Percentiles rank a stretch among this genome's conserved stretches.
These are phyloP conservation scores for Rhopalosiphum maidis DNA, from an alignment of 1,140 invertebrate genomes.

Conservation along the genomic window DNA sequence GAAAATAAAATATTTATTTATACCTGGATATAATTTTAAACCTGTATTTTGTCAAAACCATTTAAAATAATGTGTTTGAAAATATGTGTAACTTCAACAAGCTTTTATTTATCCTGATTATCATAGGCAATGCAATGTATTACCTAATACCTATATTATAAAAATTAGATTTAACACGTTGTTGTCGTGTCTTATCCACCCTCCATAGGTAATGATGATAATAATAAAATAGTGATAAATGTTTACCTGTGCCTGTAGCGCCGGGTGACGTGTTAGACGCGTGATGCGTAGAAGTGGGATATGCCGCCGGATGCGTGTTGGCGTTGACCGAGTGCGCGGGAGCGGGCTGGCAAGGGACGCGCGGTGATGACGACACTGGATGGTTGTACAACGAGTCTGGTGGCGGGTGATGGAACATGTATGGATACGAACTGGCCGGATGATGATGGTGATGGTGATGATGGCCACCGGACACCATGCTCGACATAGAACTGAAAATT, in stretches of 20 bases:
- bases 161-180: background rate
- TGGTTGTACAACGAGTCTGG: constrained; percentile 49
- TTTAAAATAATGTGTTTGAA: too few species aligned
- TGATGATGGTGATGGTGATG: constrained; percentile 64
- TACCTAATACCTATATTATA: too few species aligned
- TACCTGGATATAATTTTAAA: too few species aligned
- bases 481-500: constrained; percentile 29
- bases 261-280: constrained; percentile 58
- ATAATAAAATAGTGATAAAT: background rate
- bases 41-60: too few species aligned
- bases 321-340: constrained; percentile 68
- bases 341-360: constrained; percentile 64
- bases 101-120: too few species aligned
- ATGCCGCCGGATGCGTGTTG: constrained; percentile 60
- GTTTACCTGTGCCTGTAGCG: constrained; percentile 61
- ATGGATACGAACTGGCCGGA: constrained; percentile 71
- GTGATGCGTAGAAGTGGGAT: constrained; percentile 56
- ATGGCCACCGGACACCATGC: constrained; percentile 61
- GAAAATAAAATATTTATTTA: too few species aligned
- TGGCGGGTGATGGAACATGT: constrained; percentile 90
- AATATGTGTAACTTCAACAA: too few species aligned
- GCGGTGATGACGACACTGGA: constrained; percentile 60
- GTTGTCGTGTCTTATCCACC: background rate
- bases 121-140: too few species aligned
- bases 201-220: background rate